phyloP scores from a whole-genome alignment of 1,140 invertebrate species.

The Plectrocnemia conspersa region DNA sequence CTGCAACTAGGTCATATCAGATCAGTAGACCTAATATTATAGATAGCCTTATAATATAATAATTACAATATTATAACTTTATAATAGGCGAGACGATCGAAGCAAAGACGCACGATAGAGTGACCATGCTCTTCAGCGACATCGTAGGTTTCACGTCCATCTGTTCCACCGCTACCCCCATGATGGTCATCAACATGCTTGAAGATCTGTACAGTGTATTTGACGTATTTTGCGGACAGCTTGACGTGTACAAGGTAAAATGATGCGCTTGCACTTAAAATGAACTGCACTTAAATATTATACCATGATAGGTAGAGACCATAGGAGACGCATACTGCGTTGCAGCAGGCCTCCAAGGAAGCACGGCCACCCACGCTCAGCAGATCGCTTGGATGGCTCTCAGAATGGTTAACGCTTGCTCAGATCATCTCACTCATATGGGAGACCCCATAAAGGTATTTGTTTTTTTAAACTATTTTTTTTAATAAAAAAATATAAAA shows the following conservation, averaged over 20 bases:
- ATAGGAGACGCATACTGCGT: conserved; percentile 94
- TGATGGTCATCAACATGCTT: conserved; percentile 93
- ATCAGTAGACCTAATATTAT: no score
- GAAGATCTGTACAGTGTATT: conserved; percentile 89
- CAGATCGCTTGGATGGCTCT: conserved; percentile 93
- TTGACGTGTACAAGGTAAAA: conserved; percentile 88
- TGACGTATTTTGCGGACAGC: conserved; percentile 81
- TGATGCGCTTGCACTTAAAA: no score
- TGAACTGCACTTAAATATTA: neutral
- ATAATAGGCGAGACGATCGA: conserved; percentile 77
- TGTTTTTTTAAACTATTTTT: no score
- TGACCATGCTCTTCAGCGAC: conserved; percentile 92
- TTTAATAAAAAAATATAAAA: no score
- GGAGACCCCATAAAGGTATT: conserved; percentile 88
- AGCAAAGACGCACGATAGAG: conserved; percentile 85
- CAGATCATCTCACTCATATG: conserved; percentile 81
- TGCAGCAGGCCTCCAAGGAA: conserved; percentile 82
- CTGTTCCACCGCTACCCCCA: conserved; percentile 82
- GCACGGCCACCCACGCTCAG: conserved; percentile 79
- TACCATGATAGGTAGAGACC: conserved; percentile 77
- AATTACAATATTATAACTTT: no score
- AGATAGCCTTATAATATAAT: no score
- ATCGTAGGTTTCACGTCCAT: conserved; percentile 96
- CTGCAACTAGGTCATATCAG: no score
- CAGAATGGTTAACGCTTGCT: conserved; percentile 84